Evolutionary conservation across 2,888 invertebrate species (phyloP).

Genomic region (Allolobophora icterica): DNA sequence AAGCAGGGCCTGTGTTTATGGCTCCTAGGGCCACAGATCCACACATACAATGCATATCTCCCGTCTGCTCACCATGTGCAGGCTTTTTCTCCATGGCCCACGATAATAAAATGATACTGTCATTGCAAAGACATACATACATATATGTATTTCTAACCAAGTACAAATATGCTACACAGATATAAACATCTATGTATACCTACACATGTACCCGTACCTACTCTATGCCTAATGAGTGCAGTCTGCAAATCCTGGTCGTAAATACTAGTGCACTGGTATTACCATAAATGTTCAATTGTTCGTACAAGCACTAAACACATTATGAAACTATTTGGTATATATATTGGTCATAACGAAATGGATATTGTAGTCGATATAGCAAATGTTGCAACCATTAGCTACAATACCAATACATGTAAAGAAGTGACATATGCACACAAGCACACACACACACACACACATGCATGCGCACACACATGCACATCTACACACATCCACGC

Average conservation of each 20-base stretch:
- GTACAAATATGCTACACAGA: not conserved
- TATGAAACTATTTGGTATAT: not conserved
- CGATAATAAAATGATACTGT: not conserved
- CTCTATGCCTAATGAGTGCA: not conserved
- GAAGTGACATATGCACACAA: not conserved
- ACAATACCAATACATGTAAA: not conserved
- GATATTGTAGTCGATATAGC: not conserved
- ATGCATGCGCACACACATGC: no score
- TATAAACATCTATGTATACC: no score
- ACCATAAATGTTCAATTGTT: not conserved
- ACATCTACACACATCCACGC: no score
- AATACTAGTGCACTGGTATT: not conserved
- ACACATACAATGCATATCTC: slow-evolving; percentile 5
- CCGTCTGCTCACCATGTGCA: not conserved
- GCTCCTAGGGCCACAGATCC: not conserved
- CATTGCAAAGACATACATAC: not conserved
- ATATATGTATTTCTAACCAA: not conserved
- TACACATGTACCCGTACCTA: not conserved
- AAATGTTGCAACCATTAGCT: not conserved
- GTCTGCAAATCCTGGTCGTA: not conserved
- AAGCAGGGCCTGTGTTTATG: not conserved
- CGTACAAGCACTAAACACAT: not conserved
- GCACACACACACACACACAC: no score
- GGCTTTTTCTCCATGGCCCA: not conserved
- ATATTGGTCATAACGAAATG: not conserved